A percentile compares a stretch with the other conserved stretches of the same genome.
phyloP scores from a whole-genome alignment of 2,113 vertebrate species.

The Furnarius figulus region DNA sequence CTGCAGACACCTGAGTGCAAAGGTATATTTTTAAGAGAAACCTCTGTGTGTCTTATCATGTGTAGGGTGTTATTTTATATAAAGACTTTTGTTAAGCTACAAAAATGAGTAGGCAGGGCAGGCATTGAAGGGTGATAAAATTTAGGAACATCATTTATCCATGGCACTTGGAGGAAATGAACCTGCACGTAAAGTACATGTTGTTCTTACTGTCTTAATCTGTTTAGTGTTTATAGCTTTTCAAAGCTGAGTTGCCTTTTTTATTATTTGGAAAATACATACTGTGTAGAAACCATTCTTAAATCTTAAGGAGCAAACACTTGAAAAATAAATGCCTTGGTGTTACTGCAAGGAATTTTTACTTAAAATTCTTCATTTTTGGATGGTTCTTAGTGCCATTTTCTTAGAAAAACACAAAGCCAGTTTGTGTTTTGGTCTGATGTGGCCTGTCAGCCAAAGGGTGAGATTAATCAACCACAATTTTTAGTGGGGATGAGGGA shows the following conservation, averaged over 20 bases:
- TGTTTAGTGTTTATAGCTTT: neutral
- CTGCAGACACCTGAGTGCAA: neutral
- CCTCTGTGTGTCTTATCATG: neutral
- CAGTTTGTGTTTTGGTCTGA: neutral
- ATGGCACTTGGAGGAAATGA: neutral
- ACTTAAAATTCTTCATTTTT: neutral
- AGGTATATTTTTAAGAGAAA: neutral
- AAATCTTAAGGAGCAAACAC: neutral
- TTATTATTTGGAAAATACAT: neutral
- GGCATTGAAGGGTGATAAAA: neutral
- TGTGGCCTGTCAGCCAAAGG: neutral
- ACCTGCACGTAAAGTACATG: neutral
- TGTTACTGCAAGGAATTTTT: neutral
- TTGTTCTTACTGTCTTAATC: neutral
- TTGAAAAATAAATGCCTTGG: neutral
- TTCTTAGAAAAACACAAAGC: neutral
- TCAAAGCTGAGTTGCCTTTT: neutral
- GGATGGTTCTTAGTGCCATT: rapidly evolving
- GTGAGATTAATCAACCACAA: neutral
- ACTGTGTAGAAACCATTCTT: neutral
- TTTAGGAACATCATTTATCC: neutral
- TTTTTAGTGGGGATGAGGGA: neutral
- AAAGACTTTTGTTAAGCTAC: neutral
- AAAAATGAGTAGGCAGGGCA: neutral
- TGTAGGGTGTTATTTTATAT: neutral